Percentiles rank a stretch among this genome's conserved stretches.
These are phyloP conservation scores for Darevskia nairensis DNA, from an alignment of 2,797 vertebrate genomes.

Conservation along the genomic window DNA sequence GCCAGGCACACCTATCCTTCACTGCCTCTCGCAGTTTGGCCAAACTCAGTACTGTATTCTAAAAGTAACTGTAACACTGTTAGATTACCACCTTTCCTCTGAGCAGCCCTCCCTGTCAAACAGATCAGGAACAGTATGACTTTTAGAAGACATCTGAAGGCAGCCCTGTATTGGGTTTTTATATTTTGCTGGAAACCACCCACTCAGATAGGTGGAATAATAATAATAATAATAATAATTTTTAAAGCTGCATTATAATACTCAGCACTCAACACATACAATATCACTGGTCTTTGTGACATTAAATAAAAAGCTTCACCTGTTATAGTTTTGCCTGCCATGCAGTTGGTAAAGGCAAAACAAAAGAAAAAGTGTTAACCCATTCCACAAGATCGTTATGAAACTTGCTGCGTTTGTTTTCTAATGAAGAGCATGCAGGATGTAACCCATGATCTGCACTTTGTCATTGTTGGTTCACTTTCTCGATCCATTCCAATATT, in stretches of 20 bases:
- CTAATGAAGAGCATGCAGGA: not conserved
- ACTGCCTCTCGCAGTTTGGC: too few relatives aligned
- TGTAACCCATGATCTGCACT: conserved; percentile 6
- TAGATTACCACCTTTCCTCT: too few relatives aligned
- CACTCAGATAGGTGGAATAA: too few relatives aligned
- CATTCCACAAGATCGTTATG: not conserved
- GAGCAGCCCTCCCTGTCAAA: too few relatives aligned
- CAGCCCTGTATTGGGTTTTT: too few relatives aligned
- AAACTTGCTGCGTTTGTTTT: not conserved
- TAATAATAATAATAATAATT: not conserved
- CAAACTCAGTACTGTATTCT: too few relatives aligned
- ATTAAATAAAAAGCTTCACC: not conserved
- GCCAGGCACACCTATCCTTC: too few relatives aligned
- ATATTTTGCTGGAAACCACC: too few relatives aligned
- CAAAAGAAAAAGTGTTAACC: not conserved
- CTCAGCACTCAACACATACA: not conserved
- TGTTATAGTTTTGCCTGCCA: not conserved
- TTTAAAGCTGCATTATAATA: not conserved
- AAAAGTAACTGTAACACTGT: not conserved
- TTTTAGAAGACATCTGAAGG: too few relatives aligned
- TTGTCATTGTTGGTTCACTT: conserved; percentile 27
- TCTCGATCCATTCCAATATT: conserved; percentile 3
- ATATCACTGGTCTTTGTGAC: not conserved
- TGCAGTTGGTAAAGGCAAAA: not conserved
- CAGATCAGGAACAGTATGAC: too few relatives aligned